Percentiles rank a stretch among this genome's conserved stretches.
Conservation (phyloP, 2,797 vertebrate species). For the Myiotriccus ornatus region DNA sequence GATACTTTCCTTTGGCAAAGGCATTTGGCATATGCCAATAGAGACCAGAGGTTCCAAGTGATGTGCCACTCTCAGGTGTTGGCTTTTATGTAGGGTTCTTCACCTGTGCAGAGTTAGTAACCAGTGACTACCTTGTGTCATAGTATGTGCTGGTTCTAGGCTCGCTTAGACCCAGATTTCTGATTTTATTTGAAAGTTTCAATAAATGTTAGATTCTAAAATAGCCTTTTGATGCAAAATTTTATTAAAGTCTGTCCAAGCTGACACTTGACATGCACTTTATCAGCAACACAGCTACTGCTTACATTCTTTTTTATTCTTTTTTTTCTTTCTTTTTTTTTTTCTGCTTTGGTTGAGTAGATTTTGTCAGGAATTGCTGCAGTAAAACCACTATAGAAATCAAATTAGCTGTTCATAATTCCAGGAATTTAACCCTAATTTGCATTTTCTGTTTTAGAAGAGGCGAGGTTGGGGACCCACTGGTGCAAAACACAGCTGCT, state of each 20-base stretch:
- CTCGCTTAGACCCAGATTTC: not conserved
- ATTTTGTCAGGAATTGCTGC: not conserved
- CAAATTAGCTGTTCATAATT: slow-evolving; percentile 47
- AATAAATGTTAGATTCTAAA: not conserved
- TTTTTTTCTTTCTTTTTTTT: not conserved
- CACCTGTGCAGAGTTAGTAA: not conserved
- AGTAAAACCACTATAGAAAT: slow-evolving; percentile 10
- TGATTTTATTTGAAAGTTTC: not conserved
- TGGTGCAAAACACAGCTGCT: slow-evolving; percentile 61
- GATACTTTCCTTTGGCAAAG: not conserved
- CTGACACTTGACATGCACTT: not conserved
- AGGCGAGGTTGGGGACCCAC: not conserved
- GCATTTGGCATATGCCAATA: not conserved
- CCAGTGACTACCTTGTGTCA: not conserved
- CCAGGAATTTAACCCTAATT: slow-evolving; percentile 28
- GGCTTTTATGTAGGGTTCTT: not conserved
- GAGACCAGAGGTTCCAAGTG: not conserved
- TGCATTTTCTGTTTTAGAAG: slow-evolving; percentile 44
- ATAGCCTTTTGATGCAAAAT: not conserved
- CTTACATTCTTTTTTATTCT: not conserved
- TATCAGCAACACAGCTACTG: not conserved
- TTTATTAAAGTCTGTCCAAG: not conserved
- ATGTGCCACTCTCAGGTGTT: not conserved
- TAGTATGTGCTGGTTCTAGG: not conserved
- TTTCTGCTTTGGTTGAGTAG: not conserved